Evolutionary conservation across 2,113 vertebrate genomes (phyloP), one percentile per base, ranked within the genome.

Genomic region (Corythoichthys haematopterus): DNA sequence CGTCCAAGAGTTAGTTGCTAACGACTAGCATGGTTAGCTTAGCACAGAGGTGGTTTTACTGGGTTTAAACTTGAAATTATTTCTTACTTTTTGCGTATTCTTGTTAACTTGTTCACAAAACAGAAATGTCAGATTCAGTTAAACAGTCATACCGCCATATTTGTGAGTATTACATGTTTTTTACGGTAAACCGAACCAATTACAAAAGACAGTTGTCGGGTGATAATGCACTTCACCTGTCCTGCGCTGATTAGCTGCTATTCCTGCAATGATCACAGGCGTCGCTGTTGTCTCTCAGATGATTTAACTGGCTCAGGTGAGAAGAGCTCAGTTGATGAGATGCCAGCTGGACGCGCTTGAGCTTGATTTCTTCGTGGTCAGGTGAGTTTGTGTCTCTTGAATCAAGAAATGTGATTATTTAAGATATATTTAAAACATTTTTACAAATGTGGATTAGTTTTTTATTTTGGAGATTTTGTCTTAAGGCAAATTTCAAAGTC

Each of bases 371-470:
- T 12, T 36, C 62, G 8, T 8, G 2, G 51, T n/a, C 74, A 86
- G 82, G 84, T 87, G 69, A 88, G 87, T 79, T 7, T 1, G 2
- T 40, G 10, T 11, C 55, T 9, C 10, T 71, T 65, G 20, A 6
- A 16, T 0, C 6, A 56, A 12, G 59, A 16, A 43, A 36, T 2
- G 13, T 57, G 4, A 0, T 14, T 36, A 36, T 36, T 14, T 14
- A 0, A 0, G 10, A 2, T 2, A 36, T 56, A 28, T 56, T 56
- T 2, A 36, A 14, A 13, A 36, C 10, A 55, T 28, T 55, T 33
- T 11, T 2, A 12, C 6, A 20, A 52, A 16, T 2, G 55, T 57
- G 33, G 1, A 5, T 13, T 35, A 10, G n/a, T 53, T 53, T 53
- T 53, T 53, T 2, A 28, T 20, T 53, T 53, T 16, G 9, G n/a